Evolutionary conservation across 2,797 vertebrate species (phyloP).

Genomic region (Microctenopoma lineatum): DNA sequence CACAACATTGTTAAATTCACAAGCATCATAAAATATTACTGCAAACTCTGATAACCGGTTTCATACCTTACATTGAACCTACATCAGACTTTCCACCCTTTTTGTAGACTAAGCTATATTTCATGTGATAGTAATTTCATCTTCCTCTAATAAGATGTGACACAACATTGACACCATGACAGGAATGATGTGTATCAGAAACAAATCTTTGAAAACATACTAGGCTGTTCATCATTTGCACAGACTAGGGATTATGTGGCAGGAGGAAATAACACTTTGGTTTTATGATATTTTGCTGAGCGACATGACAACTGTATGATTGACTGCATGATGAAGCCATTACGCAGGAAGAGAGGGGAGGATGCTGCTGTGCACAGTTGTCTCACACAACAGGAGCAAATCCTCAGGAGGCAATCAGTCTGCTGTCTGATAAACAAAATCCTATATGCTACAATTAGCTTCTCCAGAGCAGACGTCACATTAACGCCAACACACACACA

Average conservation of each 20-base stretch:
- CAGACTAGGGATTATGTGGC: not conserved
- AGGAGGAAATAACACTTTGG: constrained; percentile 24
- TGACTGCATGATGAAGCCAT: constrained; percentile 72
- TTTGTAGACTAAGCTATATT: not conserved
- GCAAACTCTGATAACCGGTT: not conserved
- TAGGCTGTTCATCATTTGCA: not conserved
- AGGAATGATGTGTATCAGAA: not conserved
- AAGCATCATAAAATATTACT: not conserved
- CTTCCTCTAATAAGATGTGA: constrained; percentile 12
- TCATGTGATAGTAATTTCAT: not conserved
- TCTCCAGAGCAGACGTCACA: constrained; percentile 27
- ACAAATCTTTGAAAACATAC: not conserved
- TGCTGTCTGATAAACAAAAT: constrained; percentile 72
- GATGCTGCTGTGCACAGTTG: constrained; percentile 69
- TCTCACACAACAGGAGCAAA: constrained; percentile 63
- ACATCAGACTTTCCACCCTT: not conserved
- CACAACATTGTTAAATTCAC: too few relatives aligned
- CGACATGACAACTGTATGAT: constrained; percentile 52
- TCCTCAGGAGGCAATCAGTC: constrained; percentile 75
- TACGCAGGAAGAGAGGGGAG: constrained; percentile 60
- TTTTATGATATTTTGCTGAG: constrained; percentile 48
- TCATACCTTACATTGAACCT: not conserved
- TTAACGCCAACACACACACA: not conserved
- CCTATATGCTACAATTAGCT: constrained; percentile 61
- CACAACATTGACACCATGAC: not conserved